phyloP scores from a whole-genome alignment of 2,797 vertebrate species.

The Sphenopsis melanotis region DNA sequence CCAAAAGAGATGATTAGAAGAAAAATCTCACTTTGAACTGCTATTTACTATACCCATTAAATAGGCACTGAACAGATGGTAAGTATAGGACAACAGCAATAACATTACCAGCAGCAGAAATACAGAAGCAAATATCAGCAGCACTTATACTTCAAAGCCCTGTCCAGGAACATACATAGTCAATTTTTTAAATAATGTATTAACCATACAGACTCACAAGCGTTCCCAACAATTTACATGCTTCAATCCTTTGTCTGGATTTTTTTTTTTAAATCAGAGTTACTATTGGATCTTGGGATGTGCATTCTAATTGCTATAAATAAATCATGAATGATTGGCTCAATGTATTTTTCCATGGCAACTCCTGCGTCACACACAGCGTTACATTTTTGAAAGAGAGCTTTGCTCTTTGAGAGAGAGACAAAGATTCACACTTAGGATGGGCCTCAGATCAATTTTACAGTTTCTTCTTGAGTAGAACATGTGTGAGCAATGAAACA shows the following conservation, averaged over 20 bases:
- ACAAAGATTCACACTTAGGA: not conserved
- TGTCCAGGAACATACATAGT: not conserved
- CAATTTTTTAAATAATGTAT: conserved; percentile 39
- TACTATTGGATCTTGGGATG: conserved; percentile 20
- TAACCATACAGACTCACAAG: not conserved
- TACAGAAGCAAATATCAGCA: not conserved
- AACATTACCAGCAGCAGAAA: conserved; percentile 7
- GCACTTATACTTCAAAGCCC: not conserved
- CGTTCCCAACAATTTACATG: not conserved
- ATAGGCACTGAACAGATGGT: conserved; percentile 51
- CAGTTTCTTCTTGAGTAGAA: not conserved
- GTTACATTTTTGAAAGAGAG: not conserved
- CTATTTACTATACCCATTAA: conserved; percentile 31
- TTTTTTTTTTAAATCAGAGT: conserved; percentile 1
- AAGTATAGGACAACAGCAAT: not conserved
- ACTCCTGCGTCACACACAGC: conserved; percentile 56
- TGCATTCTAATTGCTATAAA: conserved; percentile 68
- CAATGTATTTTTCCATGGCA: conserved; percentile 67
- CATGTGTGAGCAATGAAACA: not conserved
- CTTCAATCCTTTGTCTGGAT: not conserved
- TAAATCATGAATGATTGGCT: conserved; percentile 68
- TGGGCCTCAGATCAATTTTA: not conserved
- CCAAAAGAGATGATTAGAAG: conserved; percentile 17
- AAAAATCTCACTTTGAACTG: conserved; percentile 10
- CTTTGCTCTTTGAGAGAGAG: not conserved